Evolutionary conservation across 2,113 vertebrate genomes (phyloP).

Genomic region (Cyprinodon brontotheroides): DNA sequence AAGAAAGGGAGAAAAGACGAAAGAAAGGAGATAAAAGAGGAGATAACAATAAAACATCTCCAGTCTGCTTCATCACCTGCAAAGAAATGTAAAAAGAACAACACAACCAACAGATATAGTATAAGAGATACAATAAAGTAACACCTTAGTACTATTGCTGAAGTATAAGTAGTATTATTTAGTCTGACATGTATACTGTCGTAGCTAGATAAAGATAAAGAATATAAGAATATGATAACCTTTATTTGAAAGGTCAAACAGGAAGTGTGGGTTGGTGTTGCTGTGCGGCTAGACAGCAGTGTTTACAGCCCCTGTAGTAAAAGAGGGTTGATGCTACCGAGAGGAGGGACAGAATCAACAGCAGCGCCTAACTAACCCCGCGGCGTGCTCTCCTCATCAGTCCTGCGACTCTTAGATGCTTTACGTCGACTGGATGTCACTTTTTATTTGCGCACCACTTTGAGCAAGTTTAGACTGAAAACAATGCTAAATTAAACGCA

Average conservation of each 20-base stretch:
- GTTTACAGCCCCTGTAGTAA: conserved; percentile 7
- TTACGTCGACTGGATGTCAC: not conserved
- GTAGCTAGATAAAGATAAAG: too few species aligned
- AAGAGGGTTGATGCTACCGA: conserved; percentile 42
- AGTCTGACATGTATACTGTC: too few species aligned
- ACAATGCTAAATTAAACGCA: conserved; percentile 5
- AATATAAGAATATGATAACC: too few species aligned
- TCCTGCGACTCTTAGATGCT: conserved; percentile 17
- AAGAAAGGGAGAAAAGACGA: too few species aligned
- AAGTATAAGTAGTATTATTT: too few species aligned
- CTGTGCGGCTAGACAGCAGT: accelerated
- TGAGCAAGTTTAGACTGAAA: conserved; percentile 34
- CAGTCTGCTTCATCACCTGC: too few species aligned
- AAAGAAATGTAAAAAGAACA: too few species aligned
- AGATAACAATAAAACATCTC: too few species aligned
- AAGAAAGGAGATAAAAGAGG: too few species aligned
- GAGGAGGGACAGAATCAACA: conserved; percentile 58
- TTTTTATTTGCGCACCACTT: conserved; percentile 23
- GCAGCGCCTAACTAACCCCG: conserved; percentile 40
- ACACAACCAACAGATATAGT: too few species aligned
- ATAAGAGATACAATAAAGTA: too few species aligned
- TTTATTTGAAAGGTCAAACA: conserved; percentile 39
- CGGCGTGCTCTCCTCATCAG: conserved; percentile 12
- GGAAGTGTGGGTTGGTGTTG: conserved; percentile 24
- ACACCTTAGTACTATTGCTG: too few species aligned